Base-by-base conservation (phyloP, 2,888 invertebrate species). In the Eupithecia dodoneata region DNA sequence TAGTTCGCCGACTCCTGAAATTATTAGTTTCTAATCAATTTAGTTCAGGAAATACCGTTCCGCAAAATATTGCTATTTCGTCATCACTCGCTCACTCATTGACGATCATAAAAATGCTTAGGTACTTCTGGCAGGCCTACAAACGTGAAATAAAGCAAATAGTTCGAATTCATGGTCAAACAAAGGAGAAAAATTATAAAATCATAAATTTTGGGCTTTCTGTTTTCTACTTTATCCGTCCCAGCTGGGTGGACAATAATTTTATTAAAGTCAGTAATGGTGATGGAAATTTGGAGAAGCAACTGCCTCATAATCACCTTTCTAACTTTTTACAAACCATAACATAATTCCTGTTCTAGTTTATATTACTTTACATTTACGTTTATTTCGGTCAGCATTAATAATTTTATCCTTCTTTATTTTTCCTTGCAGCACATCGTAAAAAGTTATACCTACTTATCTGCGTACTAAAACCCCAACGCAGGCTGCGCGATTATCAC, bases 401-500 rank as follows among this genome's bases (percentile, higher is more conserved):
- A n/a, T 41, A n/a, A 44, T 41, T 42, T 42, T 42, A 42, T n/a
- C 15, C 41, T 66, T 42, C 66, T 69, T 45, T 69, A 69, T 69
- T 44, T 44, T 69, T n/a, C 67, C 15, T 30, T n/a, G 30, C 71
- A 55, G 72, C 44, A 63, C 63, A 63, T 65, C 74, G 76, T 76
- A 42, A 76, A 77, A 77, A 74, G 67, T 77, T 66, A 76, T 69
- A 73, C 45, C 12, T 12, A 63, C 45, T 30, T 12, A 63, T 59
- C 41, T 69, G n/a, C 18, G n/a, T 69, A 45, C 44, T 72, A 70
- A 63, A 75, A 72, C 72, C 66, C 65, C 55, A 69, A 15, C 70
- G 65, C 41, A 45, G n/a, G 13, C 55, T 66, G 52, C 18, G 65
- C 69, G 79, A 72, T 76, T 79, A 78, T 76, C 78, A 69, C 76